These are phyloP conservation scores for Neogale vison DNA, from an alignment of 2,113 vertebrate species.

Conservation along the genomic window DNA sequence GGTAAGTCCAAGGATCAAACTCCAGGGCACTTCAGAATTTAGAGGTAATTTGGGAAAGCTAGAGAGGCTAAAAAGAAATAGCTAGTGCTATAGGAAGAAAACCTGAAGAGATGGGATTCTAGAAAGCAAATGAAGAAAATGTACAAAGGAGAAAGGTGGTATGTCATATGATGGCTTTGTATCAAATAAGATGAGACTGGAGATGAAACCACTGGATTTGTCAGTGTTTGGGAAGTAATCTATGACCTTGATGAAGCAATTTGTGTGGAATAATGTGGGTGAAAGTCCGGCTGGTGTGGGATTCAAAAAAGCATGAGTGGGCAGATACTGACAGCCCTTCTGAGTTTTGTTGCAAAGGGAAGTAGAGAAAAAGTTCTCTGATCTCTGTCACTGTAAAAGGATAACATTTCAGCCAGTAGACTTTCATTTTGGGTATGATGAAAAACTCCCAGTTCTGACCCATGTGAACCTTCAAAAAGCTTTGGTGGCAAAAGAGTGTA, in stretches of 20 bases:
- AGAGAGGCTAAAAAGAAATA: neutral
- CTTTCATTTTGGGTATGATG: neutral
- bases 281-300: neutral
- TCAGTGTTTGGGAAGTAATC: neutral
- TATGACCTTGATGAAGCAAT: neutral
- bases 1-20: neutral
- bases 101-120: neutral
- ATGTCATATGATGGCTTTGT: neutral
- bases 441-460: neutral
- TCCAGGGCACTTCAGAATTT: neutral
- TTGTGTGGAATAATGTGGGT: neutral
- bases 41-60: neutral
- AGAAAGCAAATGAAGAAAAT: neutral
- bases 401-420: neutral
- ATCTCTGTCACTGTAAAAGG: neutral
- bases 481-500: neutral
- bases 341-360: neutral
- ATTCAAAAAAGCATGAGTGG: neutral
- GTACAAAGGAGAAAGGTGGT: neutral
- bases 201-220: neutral
- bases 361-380: neutral
- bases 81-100: neutral
- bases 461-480: neutral
- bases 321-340: neutral
- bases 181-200: neutral